Evolutionary conservation across 2,888 invertebrate species (phyloP).

Genomic region (Scrobipalpa atriplicella): DNA sequence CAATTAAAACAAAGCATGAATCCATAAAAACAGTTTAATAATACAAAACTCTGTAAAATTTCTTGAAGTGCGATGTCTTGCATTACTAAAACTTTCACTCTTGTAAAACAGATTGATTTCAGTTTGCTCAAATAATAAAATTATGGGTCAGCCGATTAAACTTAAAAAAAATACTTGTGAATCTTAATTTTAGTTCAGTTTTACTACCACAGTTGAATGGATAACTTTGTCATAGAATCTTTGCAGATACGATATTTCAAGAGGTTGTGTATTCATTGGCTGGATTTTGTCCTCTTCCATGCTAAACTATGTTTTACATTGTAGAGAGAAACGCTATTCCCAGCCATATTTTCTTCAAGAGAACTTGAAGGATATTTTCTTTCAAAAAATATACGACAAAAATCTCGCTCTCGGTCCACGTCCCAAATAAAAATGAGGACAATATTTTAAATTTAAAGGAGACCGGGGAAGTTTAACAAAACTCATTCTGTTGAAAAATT

Average conservation of each 20-base stretch:
- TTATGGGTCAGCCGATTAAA: too few species aligned
- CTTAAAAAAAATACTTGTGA: too few species aligned
- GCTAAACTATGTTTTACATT: slow-evolving; percentile 25
- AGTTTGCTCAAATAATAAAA: too few species aligned
- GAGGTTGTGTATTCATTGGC: slow-evolving; percentile 25
- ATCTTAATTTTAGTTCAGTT: too few species aligned
- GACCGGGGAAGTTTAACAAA: slow-evolving; percentile 37
- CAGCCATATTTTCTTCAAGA: slow-evolving; percentile 22
- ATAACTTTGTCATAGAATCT: neutral
- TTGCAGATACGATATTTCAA: neutral
- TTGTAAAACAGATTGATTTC: too few species aligned
- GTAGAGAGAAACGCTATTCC: slow-evolving; percentile 49
- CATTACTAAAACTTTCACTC: too few species aligned
- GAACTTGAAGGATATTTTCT: slow-evolving; percentile 25
- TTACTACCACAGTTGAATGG: too few species aligned
- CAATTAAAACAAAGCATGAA: too few species aligned
- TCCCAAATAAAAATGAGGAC: slow-evolving; percentile 53
- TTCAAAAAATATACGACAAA: slow-evolving; percentile 36
- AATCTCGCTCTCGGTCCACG: slow-evolving; percentile 43
- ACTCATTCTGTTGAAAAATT: slow-evolving; percentile 45
- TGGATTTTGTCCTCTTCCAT: slow-evolving; percentile 22
- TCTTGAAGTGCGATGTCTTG: too few species aligned
- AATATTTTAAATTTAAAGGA: slow-evolving; percentile 56
- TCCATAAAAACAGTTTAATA: too few species aligned
- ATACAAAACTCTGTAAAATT: too few species aligned